Conservation (phyloP, 2,888 invertebrate genomes). For the Caenorhabditis plicata region DNA sequence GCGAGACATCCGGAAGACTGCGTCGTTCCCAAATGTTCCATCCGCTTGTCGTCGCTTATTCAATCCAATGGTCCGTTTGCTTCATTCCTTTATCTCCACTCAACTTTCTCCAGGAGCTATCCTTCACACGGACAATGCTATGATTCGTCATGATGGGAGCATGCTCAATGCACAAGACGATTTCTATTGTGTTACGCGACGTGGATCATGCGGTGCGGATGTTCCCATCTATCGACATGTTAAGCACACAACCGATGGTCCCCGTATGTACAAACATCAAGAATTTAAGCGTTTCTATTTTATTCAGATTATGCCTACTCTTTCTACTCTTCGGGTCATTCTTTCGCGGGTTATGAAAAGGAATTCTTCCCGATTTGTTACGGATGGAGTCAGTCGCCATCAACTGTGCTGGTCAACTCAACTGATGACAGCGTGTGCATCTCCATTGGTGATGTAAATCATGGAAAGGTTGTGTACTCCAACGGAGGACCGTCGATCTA, state of each 20-base stretch:
- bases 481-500: conserved; percentile 12
- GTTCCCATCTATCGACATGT: conserved; percentile 42
- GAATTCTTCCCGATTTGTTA: conserved; percentile 37
- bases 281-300: no score
- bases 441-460: conserved; percentile 7
- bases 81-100: no score
- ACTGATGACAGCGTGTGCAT: conserved; percentile 17
- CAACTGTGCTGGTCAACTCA: conserved; percentile 25
- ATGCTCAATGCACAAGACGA: conserved; percentile 33
- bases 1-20: conserved; percentile 32
- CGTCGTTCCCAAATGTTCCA: conserved; percentile 13
- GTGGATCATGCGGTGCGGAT: conserved; percentile 38
- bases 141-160: conserved; percentile 7
- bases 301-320: conserved; percentile 34
- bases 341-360: conserved; percentile 28
- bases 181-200: conserved; percentile 33
- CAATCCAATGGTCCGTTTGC: conserved; percentile 25
- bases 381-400: conserved; percentile 37
- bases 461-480: conserved; percentile 34
- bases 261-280: no score
- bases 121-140: conserved; percentile 22
- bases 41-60: conserved; percentile 19
- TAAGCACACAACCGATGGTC: conserved; percentile 23
- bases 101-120: no score
- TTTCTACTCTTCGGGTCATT: conserved; percentile 22